These are phyloP conservation scores for Drosophila chauvacae DNA, from an alignment of 1,140 invertebrate species.

Conservation along the genomic window DNA sequence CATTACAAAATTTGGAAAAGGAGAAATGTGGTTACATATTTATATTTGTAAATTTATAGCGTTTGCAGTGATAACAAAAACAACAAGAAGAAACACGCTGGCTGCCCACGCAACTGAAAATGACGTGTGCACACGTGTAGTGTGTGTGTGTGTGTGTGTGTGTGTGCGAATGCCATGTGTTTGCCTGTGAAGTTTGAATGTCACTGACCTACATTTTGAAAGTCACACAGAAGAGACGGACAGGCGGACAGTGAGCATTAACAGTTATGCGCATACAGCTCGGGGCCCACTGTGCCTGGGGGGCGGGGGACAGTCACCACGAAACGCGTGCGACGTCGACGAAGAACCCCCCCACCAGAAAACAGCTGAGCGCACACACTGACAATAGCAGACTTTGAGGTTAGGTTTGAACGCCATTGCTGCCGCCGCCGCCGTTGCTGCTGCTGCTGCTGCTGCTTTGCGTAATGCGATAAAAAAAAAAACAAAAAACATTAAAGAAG, in stretches of 20 bases:
- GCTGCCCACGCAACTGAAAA: constrained; percentile 12
- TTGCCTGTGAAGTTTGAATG: constrained; percentile 62
- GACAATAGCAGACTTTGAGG: constrained; percentile 43
- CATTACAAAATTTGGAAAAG: neutral
- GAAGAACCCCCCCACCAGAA: constrained; percentile 23
- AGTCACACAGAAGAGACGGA: constrained; percentile 66
- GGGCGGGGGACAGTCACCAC: constrained; percentile 36
- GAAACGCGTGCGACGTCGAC: constrained; percentile 37
- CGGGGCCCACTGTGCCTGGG: constrained; percentile 18
- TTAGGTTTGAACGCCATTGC: constrained; percentile 37
- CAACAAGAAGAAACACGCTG: neutral
- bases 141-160: constrained; percentile 5
- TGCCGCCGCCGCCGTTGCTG: neutral
- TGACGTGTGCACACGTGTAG: constrained; percentile 18
- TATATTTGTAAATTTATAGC: neutral
- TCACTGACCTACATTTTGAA: constrained; percentile 80
- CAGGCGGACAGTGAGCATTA: constrained; percentile 29
- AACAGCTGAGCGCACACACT: constrained; percentile 33
- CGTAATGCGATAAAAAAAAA: constrained; percentile 59
- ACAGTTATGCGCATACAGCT: constrained; percentile 9
- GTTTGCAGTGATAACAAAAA: neutral
- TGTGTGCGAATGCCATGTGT: constrained; percentile 36
- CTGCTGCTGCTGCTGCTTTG: constrained; percentile 46
- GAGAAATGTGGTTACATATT: neutral
- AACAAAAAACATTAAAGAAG: neutral